Evolutionary conservation across 2,113 vertebrate species (phyloP).

Genomic region (Gambusia holbrooki): DNA sequence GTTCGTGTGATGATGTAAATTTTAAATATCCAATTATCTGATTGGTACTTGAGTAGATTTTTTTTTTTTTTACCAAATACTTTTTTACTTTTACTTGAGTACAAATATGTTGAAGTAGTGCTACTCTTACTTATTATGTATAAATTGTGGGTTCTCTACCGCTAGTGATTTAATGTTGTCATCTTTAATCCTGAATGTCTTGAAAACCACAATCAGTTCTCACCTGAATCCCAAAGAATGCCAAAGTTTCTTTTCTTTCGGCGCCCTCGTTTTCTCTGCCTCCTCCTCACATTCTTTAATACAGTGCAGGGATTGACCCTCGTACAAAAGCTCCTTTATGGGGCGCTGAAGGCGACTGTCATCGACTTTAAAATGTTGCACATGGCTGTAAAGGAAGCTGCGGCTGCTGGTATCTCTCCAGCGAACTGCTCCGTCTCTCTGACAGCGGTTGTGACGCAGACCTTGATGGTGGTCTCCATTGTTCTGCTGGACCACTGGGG

Average conservation of each 20-base stretch:
- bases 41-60: too few species aligned
- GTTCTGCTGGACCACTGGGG: conserved; percentile 28
- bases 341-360: conserved; percentile 57
- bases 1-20: too few species aligned
- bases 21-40: too few species aligned
- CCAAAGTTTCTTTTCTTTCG: neutral
- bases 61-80: too few species aligned
- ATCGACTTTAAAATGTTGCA: conserved; percentile 47
- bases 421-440: neutral
- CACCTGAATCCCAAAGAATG: neutral
- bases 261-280: conserved; percentile 11
- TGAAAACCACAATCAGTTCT: neutral
- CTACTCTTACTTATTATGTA: too few species aligned
- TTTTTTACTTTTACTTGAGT: too few species aligned
- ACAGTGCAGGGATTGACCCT: conserved; percentile 3
- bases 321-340: conserved; percentile 61
- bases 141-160: too few species aligned
- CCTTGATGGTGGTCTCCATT: conserved; percentile 48
- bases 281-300: conserved; percentile 15
- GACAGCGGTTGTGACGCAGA: conserved; percentile 12
- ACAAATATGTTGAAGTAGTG: too few species aligned
- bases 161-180: neutral
- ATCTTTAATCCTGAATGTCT: neutral
- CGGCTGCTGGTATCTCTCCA: conserved; percentile 35
- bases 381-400: conserved; percentile 2